Conservation (phyloP, 2,113 vertebrate genomes). For the Phyllostomus discolor region DNA sequence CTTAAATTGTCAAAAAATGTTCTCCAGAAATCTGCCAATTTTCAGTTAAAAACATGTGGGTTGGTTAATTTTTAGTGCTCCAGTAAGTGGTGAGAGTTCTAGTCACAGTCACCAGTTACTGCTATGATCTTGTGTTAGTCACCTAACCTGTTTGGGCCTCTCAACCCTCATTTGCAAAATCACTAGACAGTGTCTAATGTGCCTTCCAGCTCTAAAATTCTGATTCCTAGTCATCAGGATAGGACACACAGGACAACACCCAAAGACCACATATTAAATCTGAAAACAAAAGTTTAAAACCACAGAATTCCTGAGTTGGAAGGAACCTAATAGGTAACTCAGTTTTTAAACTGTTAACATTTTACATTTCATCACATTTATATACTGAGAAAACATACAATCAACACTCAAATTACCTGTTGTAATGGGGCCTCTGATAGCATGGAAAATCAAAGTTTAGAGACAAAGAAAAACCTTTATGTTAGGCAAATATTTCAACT, state of each 20-base stretch:
- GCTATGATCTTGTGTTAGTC: background rate
- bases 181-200: background rate
- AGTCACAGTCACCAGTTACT: no score
- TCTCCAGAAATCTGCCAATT: background rate
- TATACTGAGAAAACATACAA: constrained; percentile 62
- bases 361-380: constrained; percentile 61
- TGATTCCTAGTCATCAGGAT: background rate
- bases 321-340: background rate
- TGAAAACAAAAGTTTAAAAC: background rate
- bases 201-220: constrained; percentile 45
- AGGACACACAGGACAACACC: constrained; percentile 47
- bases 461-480: constrained; percentile 71
- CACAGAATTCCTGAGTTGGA: constrained; percentile 60
- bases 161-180: background rate
- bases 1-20: background rate
- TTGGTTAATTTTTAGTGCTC: background rate
- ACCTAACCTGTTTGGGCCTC: background rate
- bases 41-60: background rate
- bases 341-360: constrained; percentile 26
- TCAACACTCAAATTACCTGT: constrained; percentile 71
- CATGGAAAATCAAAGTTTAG: constrained; percentile 69
- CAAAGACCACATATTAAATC: constrained; percentile 35
- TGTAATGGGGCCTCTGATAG: constrained; percentile 66
- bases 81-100: background rate
- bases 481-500: constrained; percentile 64